Evolutionary conservation across 2,888 invertebrate genomes (phyloP).

Genomic region (Dasysyrphus albostriatus): DNA sequence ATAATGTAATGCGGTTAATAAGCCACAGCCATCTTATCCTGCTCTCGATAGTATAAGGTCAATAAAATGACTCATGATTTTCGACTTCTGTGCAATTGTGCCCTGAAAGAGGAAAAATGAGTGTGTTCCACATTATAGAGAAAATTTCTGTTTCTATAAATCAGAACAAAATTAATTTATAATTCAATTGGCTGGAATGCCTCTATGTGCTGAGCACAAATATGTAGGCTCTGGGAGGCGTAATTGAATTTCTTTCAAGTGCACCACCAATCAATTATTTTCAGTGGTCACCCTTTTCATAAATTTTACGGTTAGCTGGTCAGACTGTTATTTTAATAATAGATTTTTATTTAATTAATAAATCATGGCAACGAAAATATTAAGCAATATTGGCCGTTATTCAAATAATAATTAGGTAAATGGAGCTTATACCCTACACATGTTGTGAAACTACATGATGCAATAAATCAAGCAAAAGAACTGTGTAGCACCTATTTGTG

Average conservation of each 20-base stretch:
- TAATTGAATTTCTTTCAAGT: conserved; percentile 68
- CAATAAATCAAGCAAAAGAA: neutral
- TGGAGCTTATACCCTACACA: neutral
- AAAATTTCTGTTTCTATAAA: conserved; percentile 59
- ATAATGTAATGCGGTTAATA: conserved; percentile 51
- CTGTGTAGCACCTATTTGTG: neutral
- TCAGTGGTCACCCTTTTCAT: conserved; percentile 23
- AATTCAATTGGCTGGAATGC: conserved; percentile 69
- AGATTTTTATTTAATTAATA: conserved; percentile 15
- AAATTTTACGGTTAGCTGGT: conserved; percentile 26
- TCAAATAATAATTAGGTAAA: conserved; percentile 8
- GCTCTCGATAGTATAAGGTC: conserved; percentile 28
- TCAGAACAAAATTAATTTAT: conserved; percentile 64
- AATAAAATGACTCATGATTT: conserved; percentile 58
- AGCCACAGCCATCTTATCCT: conserved; percentile 24
- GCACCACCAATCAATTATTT: conserved; percentile 51
- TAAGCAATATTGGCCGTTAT: conserved; percentile 1
- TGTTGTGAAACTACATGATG: neutral
- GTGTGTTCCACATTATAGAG: conserved; percentile 15
- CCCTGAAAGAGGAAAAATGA: conserved; percentile 3
- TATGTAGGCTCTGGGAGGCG: conserved; percentile 27
- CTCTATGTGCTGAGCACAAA: conserved; percentile 41
- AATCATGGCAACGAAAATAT: neutral
- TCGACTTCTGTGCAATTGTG: conserved; percentile 27
- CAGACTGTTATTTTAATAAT: conserved; percentile 5